Evolutionary conservation across 2,113 vertebrate species (phyloP), one percentile per base, ranked within the genome.

Genomic region (Gymnobelideus leadbeateri): DNA sequence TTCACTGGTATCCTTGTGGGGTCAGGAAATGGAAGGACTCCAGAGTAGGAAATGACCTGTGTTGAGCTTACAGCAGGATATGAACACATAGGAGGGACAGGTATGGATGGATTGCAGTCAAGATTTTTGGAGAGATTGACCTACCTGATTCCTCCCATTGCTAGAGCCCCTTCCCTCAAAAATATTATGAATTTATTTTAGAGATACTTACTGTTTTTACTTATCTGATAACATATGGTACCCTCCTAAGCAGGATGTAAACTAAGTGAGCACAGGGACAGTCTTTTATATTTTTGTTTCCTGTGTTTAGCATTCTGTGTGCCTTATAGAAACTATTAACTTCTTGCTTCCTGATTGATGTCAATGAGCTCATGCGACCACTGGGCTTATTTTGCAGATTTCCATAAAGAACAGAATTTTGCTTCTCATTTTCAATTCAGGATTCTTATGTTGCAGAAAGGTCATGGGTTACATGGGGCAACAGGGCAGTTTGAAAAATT

Each of bases 391-490:
- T 61, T 19, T n/a, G 4, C 16, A 77, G 68, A n/a, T 16, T 77
- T 77, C 28, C 8, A 31, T 77, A n/a, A n/a, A 50, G 77, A 77
- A 94, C 7, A 92, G 5, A 23, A 31, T 89, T 89, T 95, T n/a
- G 91, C 1, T 95, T 96, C 68, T 90, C 26, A 23, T 96, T 95
- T 52, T 91, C 55, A 55, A 96, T 51, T 4, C 3, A 93, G 43
- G 4, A 89, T 31, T 95, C 93, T 55, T 46, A 6, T n/a, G 91
- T 96, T 89, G 46, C 0, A 21, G 92, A 28, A 95, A 37, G 0
- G 0, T 95, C 96, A 55, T 96, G 7, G 0, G 68, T 96, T 25
- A 51, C 90, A 89, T 16, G 10, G 46, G 93, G 52, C 89, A 96
- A 96, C 92, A 84, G 92, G 84, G 57, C 93, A 89, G 31, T 97